phyloP scores from a whole-genome alignment of 1,140 invertebrate species.

The Lithobius niger region DNA sequence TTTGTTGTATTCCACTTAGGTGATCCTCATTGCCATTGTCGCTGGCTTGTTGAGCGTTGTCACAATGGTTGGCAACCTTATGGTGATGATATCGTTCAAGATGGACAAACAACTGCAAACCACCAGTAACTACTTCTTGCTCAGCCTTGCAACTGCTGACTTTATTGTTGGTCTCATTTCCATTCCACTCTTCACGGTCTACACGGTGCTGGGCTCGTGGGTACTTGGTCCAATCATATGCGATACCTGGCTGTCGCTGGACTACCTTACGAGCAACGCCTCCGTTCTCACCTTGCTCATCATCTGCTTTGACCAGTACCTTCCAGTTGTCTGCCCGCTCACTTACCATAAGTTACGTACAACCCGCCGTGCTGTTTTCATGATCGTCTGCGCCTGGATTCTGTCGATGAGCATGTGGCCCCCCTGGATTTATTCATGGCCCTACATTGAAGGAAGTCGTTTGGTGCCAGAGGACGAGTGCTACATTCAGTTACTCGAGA shows the following conservation, averaged over 20 bases:
- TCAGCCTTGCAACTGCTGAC: slow-evolving; percentile 78
- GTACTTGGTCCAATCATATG: slow-evolving; percentile 74
- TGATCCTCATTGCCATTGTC: slow-evolving; percentile 64
- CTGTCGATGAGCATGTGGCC: slow-evolving; percentile 88
- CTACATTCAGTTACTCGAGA: slow-evolving; percentile 97
- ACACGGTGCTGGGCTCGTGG: slow-evolving; percentile 78
- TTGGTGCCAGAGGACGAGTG: slow-evolving; percentile 81
- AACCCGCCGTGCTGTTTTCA: slow-evolving; percentile 76
- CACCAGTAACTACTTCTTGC: slow-evolving; percentile 93
- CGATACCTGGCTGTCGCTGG: slow-evolving; percentile 86
- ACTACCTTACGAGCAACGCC: slow-evolving; percentile 87
- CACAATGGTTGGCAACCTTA: slow-evolving; percentile 82
- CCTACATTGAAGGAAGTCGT: slow-evolving; percentile 87
- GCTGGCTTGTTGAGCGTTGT: slow-evolving; percentile 60
- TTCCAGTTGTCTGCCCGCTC: slow-evolving; percentile 85
- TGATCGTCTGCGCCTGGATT: slow-evolving; percentile 87
- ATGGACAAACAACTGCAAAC: slow-evolving; percentile 97
- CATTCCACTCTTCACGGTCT: slow-evolving; percentile 81
- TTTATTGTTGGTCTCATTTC: slow-evolving; percentile 83
- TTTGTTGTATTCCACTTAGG: slow-evolving; percentile 37
- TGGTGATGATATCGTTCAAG: slow-evolving; percentile 89
- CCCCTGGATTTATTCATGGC: slow-evolving; percentile 98
- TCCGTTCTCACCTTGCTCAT: slow-evolving; percentile 86
- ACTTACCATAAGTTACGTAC: slow-evolving; percentile 93
- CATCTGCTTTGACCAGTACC: slow-evolving; percentile 84